Conservation (phyloP, 2,888 invertebrate species). For the Rhagium mordax region DNA sequence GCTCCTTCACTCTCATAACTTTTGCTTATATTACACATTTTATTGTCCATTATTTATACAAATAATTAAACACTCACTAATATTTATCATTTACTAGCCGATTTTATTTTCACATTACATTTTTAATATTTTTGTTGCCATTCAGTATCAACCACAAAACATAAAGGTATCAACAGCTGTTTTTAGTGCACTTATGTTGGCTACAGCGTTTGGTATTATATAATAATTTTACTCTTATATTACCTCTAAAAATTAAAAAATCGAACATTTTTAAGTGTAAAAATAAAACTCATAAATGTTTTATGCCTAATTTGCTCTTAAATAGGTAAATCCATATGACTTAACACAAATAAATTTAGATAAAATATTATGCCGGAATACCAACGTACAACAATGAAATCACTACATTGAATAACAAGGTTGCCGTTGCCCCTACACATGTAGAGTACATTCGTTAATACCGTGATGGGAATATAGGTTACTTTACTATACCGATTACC, state of each 20-base stretch:
- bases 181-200: constrained; percentile 47
- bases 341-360: too few relatives aligned
- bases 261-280: not conserved
- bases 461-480: too few relatives aligned
- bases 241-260: too few relatives aligned
- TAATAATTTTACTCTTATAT: constrained; percentile 25
- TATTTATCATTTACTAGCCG: constrained; percentile 34
- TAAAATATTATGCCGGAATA: too few relatives aligned
- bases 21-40: constrained; percentile 65
- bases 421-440: too few relatives aligned
- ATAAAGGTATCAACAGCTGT: constrained; percentile 57
- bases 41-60: constrained; percentile 64
- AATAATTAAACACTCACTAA: constrained; percentile 32
- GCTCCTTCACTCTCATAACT: constrained; percentile 63
- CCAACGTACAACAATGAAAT: not conserved
- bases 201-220: constrained; percentile 37
- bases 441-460: too few relatives aligned
- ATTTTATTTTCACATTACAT: constrained; percentile 37
- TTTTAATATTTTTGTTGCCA: constrained; percentile 49
- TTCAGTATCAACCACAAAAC: too few relatives aligned
- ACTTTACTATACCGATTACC: too few relatives aligned
- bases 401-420: too few relatives aligned
- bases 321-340: too few relatives aligned
- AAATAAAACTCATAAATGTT: not conserved
- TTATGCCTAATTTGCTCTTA: not conserved